These are phyloP conservation scores for Pogonomyrmex californicus DNA, from an alignment of 1,140 invertebrate species.

Conservation along the genomic window DNA sequence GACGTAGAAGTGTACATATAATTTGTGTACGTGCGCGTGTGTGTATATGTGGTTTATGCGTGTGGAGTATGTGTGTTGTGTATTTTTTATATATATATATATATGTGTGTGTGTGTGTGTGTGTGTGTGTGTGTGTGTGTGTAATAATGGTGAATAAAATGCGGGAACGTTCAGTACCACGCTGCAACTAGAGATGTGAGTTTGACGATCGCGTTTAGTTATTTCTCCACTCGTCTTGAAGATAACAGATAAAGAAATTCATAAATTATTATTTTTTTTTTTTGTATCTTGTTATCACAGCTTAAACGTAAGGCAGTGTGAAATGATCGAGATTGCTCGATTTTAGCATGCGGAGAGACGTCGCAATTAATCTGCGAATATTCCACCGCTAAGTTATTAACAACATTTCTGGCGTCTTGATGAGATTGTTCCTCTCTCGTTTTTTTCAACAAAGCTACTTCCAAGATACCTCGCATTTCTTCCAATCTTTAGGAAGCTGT, in stretches of 20 bases:
- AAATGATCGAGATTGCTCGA: not conserved
- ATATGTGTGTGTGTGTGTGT: not conserved
- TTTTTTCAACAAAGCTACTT: not conserved
- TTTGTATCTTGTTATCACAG: conserved; percentile 26
- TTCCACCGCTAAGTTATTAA: not conserved
- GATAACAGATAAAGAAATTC: conserved; percentile 11
- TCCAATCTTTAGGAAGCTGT: conserved; percentile 14
- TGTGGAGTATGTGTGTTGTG: too few species aligned
- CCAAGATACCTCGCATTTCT: not conserved
- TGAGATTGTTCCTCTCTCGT: not conserved
- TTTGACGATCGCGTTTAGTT: conserved; percentile 54
- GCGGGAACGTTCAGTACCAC: conserved; percentile 82
- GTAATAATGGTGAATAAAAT: conserved; percentile 68
- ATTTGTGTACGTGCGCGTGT: not conserved
- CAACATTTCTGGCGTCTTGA: not conserved
- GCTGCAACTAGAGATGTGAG: conserved; percentile 79
- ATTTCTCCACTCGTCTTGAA: not conserved
- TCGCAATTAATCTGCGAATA: not conserved
- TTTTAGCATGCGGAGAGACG: conserved; percentile 2
- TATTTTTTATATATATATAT: too few species aligned
- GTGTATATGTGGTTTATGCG: conserved; percentile 35
- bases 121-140: conserved; percentile 10
- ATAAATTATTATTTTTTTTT: conserved; percentile 18
- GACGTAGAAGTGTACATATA: conserved; percentile 41
- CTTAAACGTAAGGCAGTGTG: conserved; percentile 19